Evolutionary conservation across 53 echinoderm and acorn worm species (phyloP).

Genomic region (Stichopus horrens): DNA sequence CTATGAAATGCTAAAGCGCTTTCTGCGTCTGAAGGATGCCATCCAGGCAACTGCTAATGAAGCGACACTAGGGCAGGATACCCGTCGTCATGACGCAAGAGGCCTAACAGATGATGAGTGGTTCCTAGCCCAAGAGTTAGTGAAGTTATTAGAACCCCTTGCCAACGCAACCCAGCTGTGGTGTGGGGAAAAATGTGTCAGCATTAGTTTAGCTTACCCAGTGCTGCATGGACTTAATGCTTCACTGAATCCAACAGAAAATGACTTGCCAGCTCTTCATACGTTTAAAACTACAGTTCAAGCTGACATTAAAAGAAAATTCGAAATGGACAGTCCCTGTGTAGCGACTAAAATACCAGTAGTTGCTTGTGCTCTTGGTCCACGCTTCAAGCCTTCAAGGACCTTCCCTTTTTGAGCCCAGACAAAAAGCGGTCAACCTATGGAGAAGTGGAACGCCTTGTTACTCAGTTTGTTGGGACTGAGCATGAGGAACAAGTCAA

Average conservation of each 20-base stretch:
- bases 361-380: constrained; percentile 21
- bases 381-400: constrained; percentile 5
- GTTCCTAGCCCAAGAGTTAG: background rate
- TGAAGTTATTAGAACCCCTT: constrained; percentile 20
- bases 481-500: constrained; percentile 7
- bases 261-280: constrained; percentile 8
- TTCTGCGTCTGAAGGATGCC: constrained; percentile 13
- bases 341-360: constrained; percentile 8
- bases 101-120: constrained; percentile 16
- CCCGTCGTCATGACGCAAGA: background rate
- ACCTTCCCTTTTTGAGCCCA: background rate
- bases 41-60: background rate
- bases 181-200: constrained; percentile 33
- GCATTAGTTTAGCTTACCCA: constrained; percentile 17
- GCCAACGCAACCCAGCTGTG: constrained; percentile 13
- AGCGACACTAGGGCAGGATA: background rate
- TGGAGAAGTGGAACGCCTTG: background rate
- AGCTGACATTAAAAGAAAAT: background rate
- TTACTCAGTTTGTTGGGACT: background rate
- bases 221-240: background rate
- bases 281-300: background rate
- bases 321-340: background rate
- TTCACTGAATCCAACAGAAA: background rate
- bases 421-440: background rate
- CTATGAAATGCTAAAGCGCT: too few relatives aligned